Base-by-base conservation (phyloP, 1,140 invertebrate species). In the Lysiphlebus fabarum region DNA sequence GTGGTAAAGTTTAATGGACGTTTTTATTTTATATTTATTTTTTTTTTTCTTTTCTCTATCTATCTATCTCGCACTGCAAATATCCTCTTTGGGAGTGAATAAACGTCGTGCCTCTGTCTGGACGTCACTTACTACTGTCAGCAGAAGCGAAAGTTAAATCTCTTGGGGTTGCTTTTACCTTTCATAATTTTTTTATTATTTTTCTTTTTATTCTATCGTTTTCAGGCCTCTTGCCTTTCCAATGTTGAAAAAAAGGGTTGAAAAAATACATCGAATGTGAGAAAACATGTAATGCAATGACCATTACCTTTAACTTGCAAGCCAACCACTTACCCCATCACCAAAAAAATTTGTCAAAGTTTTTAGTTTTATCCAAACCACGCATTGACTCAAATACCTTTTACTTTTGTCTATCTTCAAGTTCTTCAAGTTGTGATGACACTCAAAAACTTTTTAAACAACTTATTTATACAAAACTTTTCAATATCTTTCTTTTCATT, bases 51-150 rank as follows among this genome's bases (percentile, higher is more conserved):
- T 45, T 34, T n/a, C 14, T 12, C 49, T 40, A n/a, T n/a, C 17
- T 26, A 26, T 26, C 17, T 26, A 26, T 26, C 17, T 26, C 1
- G 17, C 17, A 40, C 51, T 51, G 45, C 53, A 60, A 60, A 60
- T 60, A 60, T 60, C 58, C 44, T 12, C 38, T 56, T 60, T 38
- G 44, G 12, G 58, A 38, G 58, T 60, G 59, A 57, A 59, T 53
- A 50, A 47, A 51, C 45, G 62, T 44, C 54, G 33, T 36, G 48
- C 51, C 51, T 26, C 40, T 53, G 56, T 64, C 59, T 56, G 59
- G 48, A 59, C 57, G 63, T 64, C 63, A 64, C 57, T 64, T 64
- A 62, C 54, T 47, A 56, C 63, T 64, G 63, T 64, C 63, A 64
- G 59, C 63, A 47, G 42, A 57, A 55, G 62, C 40, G 49, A 58